Evolutionary conservation across 2,797 vertebrate genomes (phyloP).

Genomic region (Amblyopsis hoosieri): DNA sequence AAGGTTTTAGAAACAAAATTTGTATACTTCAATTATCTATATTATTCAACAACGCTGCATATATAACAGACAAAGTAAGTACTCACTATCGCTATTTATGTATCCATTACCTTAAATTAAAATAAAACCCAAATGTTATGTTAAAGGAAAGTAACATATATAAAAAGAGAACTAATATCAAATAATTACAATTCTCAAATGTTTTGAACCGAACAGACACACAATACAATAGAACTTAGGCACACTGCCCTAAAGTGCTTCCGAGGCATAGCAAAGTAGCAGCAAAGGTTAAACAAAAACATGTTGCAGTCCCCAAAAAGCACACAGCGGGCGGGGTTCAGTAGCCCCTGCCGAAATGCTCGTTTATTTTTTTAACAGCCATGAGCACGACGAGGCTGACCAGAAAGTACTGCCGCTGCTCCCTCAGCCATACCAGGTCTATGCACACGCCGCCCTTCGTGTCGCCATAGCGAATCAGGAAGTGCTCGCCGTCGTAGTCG

Average conservation of each 20-base stretch:
- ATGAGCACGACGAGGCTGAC: slow-evolving; percentile 80
- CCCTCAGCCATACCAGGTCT: slow-evolving; percentile 74
- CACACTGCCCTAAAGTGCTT: not conserved
- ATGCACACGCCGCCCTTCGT: slow-evolving; percentile 75
- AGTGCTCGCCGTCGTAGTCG: slow-evolving; percentile 73
- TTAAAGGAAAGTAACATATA: too few relatives aligned
- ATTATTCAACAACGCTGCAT: too few relatives aligned
- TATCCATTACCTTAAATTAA: too few relatives aligned
- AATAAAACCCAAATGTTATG: too few relatives aligned
- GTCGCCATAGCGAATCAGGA: slow-evolving; percentile 74
- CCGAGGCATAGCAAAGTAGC: not conserved
- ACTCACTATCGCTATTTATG: too few relatives aligned
- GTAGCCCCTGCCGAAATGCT: slow-evolving; percentile 82
- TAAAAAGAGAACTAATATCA: too few relatives aligned
- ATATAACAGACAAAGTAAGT: too few relatives aligned
- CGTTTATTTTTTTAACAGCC: slow-evolving; percentile 79
- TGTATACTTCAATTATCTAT: too few relatives aligned
- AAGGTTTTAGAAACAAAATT: too few relatives aligned
- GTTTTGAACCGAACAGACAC: too few relatives aligned
- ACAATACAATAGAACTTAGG: too few relatives aligned
- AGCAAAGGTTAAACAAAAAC: not conserved
- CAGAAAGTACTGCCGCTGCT: slow-evolving; percentile 76
- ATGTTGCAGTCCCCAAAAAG: not conserved
- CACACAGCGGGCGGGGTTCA: slow-evolving; percentile 49
- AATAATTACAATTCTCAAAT: too few relatives aligned